Conservation (phyloP, 1,140 invertebrate genomes). For the Hyposmocoma kahamanoa region DNA sequence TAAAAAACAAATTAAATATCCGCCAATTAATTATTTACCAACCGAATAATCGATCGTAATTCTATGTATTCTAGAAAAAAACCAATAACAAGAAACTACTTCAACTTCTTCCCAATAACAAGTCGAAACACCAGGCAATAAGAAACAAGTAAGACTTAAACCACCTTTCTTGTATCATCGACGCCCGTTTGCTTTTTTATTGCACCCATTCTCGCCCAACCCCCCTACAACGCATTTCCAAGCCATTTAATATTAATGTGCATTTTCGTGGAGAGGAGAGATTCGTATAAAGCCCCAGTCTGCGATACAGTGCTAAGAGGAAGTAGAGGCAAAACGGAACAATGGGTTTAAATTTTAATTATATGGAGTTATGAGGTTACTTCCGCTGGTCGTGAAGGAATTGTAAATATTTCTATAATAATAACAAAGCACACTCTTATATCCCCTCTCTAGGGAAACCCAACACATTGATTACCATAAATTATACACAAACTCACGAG, state of each 20-base stretch:
- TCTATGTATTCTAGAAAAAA: too few species aligned
- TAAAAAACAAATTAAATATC: too few species aligned
- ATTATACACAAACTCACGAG: too few species aligned
- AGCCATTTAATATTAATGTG: conserved; percentile 74
- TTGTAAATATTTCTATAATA: too few species aligned
- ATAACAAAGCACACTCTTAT: too few species aligned
- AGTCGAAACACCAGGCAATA: conserved; percentile 14
- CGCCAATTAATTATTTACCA: too few species aligned
- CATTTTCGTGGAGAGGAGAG: conserved; percentile 68
- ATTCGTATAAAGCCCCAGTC: conserved; percentile 67
- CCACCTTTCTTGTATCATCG: conserved; percentile 52
- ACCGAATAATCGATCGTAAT: too few species aligned
- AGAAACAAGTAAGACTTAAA: conserved; percentile 43
- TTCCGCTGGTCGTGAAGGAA: too few species aligned
- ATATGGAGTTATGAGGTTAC: conserved; percentile 6
- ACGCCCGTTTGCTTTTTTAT: conserved; percentile 59
- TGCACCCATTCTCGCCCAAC: conserved; percentile 38
- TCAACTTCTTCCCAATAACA: neutral
- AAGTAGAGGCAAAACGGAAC: conserved; percentile 41
- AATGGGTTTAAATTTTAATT: conserved; percentile 61
- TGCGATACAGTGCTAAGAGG: conserved; percentile 60
- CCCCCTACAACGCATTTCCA: conserved; percentile 62
- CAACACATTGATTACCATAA: too few species aligned
- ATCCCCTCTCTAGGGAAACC: too few species aligned
- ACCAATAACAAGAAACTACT: neutral